Percentiles rank a stretch among this genome's conserved stretches.
phyloP scores from a whole-genome alignment of 2,797 vertebrate genomes.

The Apogon hyalosoma region DNA sequence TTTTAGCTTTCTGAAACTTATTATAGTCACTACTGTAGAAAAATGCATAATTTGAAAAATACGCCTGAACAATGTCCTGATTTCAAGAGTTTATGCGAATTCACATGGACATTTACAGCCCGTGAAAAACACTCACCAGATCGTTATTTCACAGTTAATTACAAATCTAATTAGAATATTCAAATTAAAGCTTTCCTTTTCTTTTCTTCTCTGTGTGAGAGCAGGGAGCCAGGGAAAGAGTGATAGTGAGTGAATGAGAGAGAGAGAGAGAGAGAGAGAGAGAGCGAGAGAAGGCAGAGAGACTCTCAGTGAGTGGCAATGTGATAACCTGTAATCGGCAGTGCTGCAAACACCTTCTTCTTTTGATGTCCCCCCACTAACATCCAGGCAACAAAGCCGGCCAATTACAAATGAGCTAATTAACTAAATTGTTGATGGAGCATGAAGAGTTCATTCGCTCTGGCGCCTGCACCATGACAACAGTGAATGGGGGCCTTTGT shows the following conservation, averaged over 20 bases:
- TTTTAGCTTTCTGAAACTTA: conserved; percentile 57
- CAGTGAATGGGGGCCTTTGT: conserved; percentile 88
- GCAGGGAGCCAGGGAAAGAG: conserved; percentile 66
- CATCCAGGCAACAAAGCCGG: conserved; percentile 97
- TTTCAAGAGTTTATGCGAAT: conserved; percentile 80
- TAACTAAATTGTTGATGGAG: conserved; percentile 99
- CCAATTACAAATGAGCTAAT: conserved; percentile 99
- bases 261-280: conserved; percentile 35
- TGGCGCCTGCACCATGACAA: conserved; percentile 98
- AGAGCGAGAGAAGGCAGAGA: conserved; percentile 38
- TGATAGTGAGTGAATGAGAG: conserved; percentile 53
- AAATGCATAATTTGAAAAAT: conserved; percentile 71
- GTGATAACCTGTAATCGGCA: conserved; percentile 90
- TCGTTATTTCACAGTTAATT: conserved; percentile 89
- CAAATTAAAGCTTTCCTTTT: conserved; percentile 84
- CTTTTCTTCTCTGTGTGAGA: conserved; percentile 78
- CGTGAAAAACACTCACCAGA: conserved; percentile 80
- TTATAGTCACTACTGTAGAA: conserved; percentile 61
- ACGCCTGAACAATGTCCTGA: conserved; percentile 70
- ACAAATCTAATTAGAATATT: conserved; percentile 89
- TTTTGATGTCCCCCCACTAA: conserved; percentile 96
- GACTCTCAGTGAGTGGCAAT: conserved; percentile 86
- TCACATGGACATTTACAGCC: conserved; percentile 79
- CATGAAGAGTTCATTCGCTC: conserved; percentile 99
- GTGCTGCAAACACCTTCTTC: conserved; percentile 96